These are phyloP conservation scores for Drosophila melanosoma DNA, from an alignment of 2,888 invertebrate genomes.

Conservation along the genomic window DNA sequence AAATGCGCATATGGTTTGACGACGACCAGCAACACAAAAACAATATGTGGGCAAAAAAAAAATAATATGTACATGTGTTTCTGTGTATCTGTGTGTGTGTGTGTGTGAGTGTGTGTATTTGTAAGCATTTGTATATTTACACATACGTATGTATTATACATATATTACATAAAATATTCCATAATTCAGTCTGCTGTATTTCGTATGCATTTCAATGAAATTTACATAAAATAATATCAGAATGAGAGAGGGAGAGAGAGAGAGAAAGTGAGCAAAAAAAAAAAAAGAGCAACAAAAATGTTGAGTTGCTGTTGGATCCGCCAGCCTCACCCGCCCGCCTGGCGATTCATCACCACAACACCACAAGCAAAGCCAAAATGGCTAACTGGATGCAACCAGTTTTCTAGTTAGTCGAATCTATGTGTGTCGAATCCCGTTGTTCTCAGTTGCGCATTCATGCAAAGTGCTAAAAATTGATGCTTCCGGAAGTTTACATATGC, in stretches of 20 bases:
- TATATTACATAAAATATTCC: constrained; percentile 5
- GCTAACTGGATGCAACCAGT: constrained; percentile 9
- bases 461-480: constrained; percentile 49
- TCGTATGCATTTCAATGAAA: constrained; percentile 47
- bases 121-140: background rate
- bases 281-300: background rate
- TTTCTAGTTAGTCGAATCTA: constrained; percentile 8
- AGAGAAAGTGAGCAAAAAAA: constrained; percentile 1
- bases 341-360: constrained; percentile 37
- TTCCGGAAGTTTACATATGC: constrained; percentile 39
- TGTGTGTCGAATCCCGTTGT: constrained; percentile 6
- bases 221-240: constrained; percentile 59
- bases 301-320: constrained; percentile 5
- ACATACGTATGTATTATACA: background rate
- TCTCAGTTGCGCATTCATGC: constrained; percentile 14
- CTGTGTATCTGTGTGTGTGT: background rate
- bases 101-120: background rate
- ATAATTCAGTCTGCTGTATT: constrained; percentile 28
- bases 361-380: constrained; percentile 2
- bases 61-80: background rate
- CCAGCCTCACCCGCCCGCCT: too few relatives aligned
- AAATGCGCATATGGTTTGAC: constrained; percentile 50
- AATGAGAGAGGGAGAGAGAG: constrained; percentile 8
- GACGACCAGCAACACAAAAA: constrained; percentile 23
- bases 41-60: constrained; percentile 22